Conservation (phyloP, 2,113 vertebrate genomes). For the Nestor notabilis region DNA sequence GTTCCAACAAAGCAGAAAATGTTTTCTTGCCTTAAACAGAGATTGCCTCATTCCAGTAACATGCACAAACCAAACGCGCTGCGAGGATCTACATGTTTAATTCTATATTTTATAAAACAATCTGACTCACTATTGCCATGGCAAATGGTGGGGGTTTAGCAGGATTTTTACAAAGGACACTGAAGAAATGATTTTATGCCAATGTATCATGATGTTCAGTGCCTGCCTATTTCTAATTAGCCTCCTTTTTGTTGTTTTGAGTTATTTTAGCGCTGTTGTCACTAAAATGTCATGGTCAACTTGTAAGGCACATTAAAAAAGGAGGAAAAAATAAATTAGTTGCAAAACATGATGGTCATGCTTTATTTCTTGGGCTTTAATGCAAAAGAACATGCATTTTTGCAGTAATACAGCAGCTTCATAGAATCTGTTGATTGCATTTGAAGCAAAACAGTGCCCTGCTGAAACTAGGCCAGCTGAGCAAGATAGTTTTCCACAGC, state of each 20-base stretch:
- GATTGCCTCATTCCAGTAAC: neutral
- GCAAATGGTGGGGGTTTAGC: constrained; percentile 19
- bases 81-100: neutral
- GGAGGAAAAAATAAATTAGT: constrained; percentile 61
- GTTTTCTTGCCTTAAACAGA: neutral
- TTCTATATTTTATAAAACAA: constrained; percentile 12
- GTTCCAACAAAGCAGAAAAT: neutral
- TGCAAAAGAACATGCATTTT: constrained; percentile 56
- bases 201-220: constrained; percentile 28
- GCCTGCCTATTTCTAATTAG: constrained; percentile 67
- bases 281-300: constrained; percentile 71
- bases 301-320: constrained; percentile 65
- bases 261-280: constrained; percentile 60
- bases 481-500: constrained; percentile 10
- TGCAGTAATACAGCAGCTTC: constrained; percentile 46
- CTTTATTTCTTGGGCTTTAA: constrained; percentile 62
- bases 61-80: neutral
- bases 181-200: constrained; percentile 59
- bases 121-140: constrained; percentile 55
- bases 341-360: constrained; percentile 70
- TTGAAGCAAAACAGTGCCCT: neutral
- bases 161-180: constrained; percentile 44
- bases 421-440: constrained; percentile 45
- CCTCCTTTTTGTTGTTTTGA: constrained; percentile 42
- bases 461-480: constrained; percentile 45